A percentile compares a stretch with the other conserved stretches of the same genome.
Conservation (phyloP, 64 coral and sea anemone species). For the Montipora sp. region DNA sequence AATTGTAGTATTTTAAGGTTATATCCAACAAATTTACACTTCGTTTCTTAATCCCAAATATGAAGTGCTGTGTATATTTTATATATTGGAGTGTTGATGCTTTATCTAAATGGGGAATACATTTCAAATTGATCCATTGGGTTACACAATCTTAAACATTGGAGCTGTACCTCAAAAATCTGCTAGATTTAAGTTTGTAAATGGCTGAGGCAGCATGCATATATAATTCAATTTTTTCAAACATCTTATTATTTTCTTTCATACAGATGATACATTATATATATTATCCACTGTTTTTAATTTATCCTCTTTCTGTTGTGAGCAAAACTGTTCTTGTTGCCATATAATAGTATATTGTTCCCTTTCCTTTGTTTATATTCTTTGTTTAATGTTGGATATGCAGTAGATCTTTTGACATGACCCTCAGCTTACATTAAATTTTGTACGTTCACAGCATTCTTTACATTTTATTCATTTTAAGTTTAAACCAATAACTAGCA, state of each 20-base stretch:
- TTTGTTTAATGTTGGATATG: background rate
- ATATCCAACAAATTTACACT: no score
- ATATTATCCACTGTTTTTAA: background rate
- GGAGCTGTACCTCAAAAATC: no score
- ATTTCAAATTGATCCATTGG: background rate
- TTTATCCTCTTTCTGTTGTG: background rate
- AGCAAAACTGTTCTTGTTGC: background rate
- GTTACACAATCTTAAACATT: constrained; percentile 21
- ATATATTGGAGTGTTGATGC: constrained; percentile 5
- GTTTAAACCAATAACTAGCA: no score
- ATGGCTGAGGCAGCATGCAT: no score
- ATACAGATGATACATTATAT: no score
- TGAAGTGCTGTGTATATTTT: background rate
- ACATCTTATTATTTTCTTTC: no score
- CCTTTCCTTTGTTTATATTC: background rate
- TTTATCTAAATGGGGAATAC: constrained; percentile 1
- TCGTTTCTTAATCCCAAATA: constrained; percentile 16
- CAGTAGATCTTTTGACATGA: background rate
- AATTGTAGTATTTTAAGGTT: background rate
- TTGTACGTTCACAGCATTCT: background rate
- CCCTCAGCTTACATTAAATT: background rate
- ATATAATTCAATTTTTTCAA: no score
- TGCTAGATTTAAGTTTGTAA: no score
- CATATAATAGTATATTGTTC: background rate
- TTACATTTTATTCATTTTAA: no score